Percentiles rank a stretch among this genome's conserved stretches.
Conservation (phyloP, 2,888 invertebrate species). For the Willowsia nigromaculata region DNA sequence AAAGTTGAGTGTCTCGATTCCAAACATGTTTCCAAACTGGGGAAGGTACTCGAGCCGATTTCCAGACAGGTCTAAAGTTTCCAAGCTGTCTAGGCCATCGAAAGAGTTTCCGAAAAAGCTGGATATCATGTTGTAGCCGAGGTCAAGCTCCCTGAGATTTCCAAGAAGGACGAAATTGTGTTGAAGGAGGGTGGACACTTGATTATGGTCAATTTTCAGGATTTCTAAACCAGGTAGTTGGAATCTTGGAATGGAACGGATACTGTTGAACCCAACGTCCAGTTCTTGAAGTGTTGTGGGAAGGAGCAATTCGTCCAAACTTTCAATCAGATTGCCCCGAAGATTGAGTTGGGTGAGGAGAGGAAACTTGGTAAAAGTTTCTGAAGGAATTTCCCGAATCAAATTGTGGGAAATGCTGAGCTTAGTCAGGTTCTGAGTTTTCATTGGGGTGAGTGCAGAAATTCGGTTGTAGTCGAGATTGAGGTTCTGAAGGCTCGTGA, state of each 20-base stretch:
- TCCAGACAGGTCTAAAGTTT: slow-evolving; percentile 87
- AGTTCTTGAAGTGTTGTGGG: slow-evolving; percentile 79
- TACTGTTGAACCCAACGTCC: slow-evolving; percentile 79
- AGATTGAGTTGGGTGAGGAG: slow-evolving; percentile 89
- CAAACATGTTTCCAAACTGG: slow-evolving; percentile 80
- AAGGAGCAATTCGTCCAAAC: slow-evolving; percentile 82
- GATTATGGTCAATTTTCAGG: slow-evolving; percentile 88
- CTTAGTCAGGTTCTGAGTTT: slow-evolving; percentile 85
- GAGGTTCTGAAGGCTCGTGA: slow-evolving; percentile 85
- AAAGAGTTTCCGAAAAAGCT: slow-evolving; percentile 81
- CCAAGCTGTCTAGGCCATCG: slow-evolving; percentile 86
- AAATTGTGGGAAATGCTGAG: slow-evolving; percentile 88
- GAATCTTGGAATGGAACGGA: slow-evolving; percentile 79
- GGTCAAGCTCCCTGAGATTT: slow-evolving; percentile 87
- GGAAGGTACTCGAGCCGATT: slow-evolving; percentile 88
- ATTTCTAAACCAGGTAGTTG: slow-evolving; percentile 88
- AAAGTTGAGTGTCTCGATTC: slow-evolving; percentile 79
- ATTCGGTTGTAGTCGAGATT: slow-evolving; percentile 93
- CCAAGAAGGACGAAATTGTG: slow-evolving; percentile 79
- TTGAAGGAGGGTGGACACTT: slow-evolving; percentile 85
- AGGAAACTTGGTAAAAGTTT: slow-evolving; percentile 88
- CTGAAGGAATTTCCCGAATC: slow-evolving; percentile 88
- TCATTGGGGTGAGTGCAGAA: slow-evolving; percentile 87
- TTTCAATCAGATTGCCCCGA: slow-evolving; percentile 89
- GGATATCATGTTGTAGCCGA: slow-evolving; percentile 80